phyloP scores from a whole-genome alignment of 2,888 invertebrate species.

The Tachina grossa region DNA sequence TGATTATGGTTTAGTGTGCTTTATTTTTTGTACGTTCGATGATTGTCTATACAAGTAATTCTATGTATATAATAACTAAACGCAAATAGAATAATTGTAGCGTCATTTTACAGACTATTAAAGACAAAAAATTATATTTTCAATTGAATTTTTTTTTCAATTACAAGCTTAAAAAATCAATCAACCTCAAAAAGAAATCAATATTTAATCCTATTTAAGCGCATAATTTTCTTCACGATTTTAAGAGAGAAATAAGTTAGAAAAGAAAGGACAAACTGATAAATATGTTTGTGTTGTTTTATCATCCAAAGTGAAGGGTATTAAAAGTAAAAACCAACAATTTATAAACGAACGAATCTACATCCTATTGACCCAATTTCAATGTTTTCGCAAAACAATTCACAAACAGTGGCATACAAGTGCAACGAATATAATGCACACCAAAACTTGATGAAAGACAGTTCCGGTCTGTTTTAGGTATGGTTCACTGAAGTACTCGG shows the following conservation, averaged over 20 bases:
- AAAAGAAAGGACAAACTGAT: neutral
- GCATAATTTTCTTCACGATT: too few species aligned
- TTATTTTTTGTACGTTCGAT: too few species aligned
- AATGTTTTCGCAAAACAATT: slow-evolving; percentile 40
- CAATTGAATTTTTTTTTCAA: too few species aligned
- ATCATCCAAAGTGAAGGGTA: neutral
- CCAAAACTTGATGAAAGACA: slow-evolving; percentile 54
- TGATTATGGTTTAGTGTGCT: too few species aligned
- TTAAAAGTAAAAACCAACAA: slow-evolving; percentile 44
- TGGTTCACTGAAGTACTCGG: slow-evolving; percentile 11
- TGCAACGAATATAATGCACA: slow-evolving; percentile 22
- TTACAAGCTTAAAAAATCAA: too few species aligned
- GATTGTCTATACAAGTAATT: too few species aligned
- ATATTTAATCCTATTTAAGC: too few species aligned
- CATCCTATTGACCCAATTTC: slow-evolving; percentile 55
- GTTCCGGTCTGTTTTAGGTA: slow-evolving; percentile 50
- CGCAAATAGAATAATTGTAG: too few species aligned
- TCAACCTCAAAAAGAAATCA: too few species aligned
- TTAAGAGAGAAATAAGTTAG: neutral
- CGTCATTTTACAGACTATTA: too few species aligned
- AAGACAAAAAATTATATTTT: too few species aligned
- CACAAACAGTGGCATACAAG: neutral
- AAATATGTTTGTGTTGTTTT: neutral
- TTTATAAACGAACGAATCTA: slow-evolving; percentile 39
- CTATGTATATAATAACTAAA: too few species aligned